Evolutionary conservation across 2,888 invertebrate genomes (phyloP), one percentile per base, ranked within the genome.

Genomic region (Acanthosepion lycidas): DNA sequence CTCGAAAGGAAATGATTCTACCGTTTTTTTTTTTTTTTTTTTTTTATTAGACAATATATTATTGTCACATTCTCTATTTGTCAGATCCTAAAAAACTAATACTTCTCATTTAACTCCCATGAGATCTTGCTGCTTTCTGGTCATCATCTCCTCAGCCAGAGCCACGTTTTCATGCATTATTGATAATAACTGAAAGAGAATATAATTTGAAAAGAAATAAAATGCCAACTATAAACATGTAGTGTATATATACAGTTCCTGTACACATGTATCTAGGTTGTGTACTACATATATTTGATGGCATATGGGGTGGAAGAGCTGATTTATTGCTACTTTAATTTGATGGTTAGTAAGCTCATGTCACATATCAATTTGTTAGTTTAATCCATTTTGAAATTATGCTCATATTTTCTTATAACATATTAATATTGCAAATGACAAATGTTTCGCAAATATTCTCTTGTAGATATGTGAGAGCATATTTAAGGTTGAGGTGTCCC

Each of bases 61-160:
- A 1, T 3, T 42, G 42, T 3, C 42, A 42, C 42, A 3, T 42
- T 42, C 42, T 20, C 23, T 23, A 23, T 78, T 78, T 78, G 78
- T 3, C n/a, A n/a, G n/a, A n/a, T 9, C 78, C 8, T n/a, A 4
- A 78, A n/a, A 78, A n/a, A 5, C 20, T 78, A n/a, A n/a, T 78
- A 6, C 12, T 18, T 18, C 78, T 78, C n/a, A 78, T 78, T 78
- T 78, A 49, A 94, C 95, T 49, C 95, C 96, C 26, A 96, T 51
- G 49, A 96, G 95, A 33, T 96, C 96, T 94, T 96, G 95, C 78
- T 95, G 95, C 95, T 96, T 96, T 1, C 95, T 95, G 12, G 95
- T 94, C 95, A 96, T 95, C 95, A 96, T 94, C 48, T 95, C 93
- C 42, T 96, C 96, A 49, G 95, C 95, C 92, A 95, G 94, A 3